Conservation (phyloP, 1,140 invertebrate species). For the Armadillidium nasatum region DNA sequence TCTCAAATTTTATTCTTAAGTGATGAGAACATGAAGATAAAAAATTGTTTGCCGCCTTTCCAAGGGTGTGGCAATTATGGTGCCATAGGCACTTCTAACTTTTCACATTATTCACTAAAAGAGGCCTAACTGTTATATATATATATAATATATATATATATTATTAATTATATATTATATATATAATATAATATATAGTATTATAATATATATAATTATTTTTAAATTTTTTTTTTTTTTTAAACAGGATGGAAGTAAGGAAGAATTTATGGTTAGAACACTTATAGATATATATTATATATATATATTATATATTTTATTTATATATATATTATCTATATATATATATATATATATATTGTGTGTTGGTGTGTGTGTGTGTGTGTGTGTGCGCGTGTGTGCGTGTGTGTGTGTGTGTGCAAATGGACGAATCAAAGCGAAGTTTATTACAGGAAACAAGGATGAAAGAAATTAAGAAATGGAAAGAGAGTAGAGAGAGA, state of each 20-base stretch:
- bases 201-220: neutral
- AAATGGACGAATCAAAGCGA: no score
- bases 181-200: constrained; percentile 1
- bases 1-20: neutral
- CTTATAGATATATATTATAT: no score
- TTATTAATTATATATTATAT: constrained; percentile 4
- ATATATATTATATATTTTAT: no score
- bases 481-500: no score
- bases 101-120: neutral
- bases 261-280: no score
- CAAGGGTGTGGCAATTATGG: neutral
- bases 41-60: neutral
- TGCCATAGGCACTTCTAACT: neutral
- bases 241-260: neutral
- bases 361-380: no score
- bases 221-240: constrained; percentile 9
- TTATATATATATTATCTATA: no score
- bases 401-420: no score
- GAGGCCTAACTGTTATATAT: neutral
- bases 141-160: constrained; percentile 7
- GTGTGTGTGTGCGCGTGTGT: no score
- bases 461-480: no score
- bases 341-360: no score
- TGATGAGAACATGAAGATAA: neutral
- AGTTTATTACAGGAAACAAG: no score